These are phyloP conservation scores for Pseudomyrmex pallidus DNA, from an alignment of 1,140 invertebrate genomes.

Conservation along the genomic window DNA sequence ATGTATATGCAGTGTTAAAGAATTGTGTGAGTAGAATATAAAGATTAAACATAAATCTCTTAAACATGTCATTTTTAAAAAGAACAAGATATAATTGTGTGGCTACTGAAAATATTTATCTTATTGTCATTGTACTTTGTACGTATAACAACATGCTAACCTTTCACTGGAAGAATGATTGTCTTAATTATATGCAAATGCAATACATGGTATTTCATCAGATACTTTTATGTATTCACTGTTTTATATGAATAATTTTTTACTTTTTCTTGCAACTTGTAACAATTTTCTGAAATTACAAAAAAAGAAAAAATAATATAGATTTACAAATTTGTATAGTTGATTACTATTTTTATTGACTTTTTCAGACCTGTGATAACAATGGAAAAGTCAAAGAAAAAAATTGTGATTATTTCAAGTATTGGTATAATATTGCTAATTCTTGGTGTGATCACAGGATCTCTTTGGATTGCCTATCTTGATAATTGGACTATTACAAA, in stretches of 20 bases:
- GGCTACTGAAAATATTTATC: no score
- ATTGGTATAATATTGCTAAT: conserved; percentile 68
- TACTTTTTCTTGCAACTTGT: background rate
- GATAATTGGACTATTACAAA: conserved; percentile 69
- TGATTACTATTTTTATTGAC: no score
- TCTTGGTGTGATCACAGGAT: conserved; percentile 70
- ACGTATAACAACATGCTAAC: no score
- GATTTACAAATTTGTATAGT: background rate
- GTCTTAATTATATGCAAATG: no score
- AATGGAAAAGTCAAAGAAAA: conserved; percentile 68
- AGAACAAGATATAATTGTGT: no score
- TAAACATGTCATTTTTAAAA: no score
- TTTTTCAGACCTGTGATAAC: conserved; percentile 58
- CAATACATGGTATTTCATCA: background rate
- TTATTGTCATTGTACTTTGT: no score
- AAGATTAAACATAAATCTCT: no score
- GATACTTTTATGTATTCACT: background rate
- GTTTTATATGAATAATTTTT: background rate
- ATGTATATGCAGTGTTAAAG: no score
- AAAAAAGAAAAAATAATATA: background rate
- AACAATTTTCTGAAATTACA: background rate
- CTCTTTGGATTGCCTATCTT: conserved; percentile 74
- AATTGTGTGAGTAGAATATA: no score
- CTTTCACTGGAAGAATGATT: no score
- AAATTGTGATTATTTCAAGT: conserved; percentile 66